A percentile compares a stretch with the other conserved stretches of the same genome.
phyloP scores from a whole-genome alignment of 1,140 invertebrate species.

The Caerostris extrusa region DNA sequence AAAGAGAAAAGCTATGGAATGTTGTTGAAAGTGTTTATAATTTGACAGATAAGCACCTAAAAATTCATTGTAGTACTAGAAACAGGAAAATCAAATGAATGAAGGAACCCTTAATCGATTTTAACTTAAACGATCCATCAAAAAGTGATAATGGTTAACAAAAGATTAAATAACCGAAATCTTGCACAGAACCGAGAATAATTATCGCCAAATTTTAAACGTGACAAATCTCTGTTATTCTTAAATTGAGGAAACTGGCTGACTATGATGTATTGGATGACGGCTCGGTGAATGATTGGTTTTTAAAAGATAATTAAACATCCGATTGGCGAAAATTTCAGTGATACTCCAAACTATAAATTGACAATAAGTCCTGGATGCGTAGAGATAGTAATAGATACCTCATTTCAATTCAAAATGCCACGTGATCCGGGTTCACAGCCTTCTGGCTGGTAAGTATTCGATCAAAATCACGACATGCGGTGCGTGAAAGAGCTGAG shows the following conservation, averaged over 20 bases:
- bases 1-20: not conserved
- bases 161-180: not conserved
- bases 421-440: conserved; percentile 24
- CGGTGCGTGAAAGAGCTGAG: not conserved
- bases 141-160: not conserved
- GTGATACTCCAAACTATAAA: not conserved
- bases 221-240: not conserved
- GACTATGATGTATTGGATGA: not conserved
- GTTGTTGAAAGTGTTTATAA: not conserved
- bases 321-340: not conserved
- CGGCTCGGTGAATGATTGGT: not conserved
- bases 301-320: conserved; percentile 15
- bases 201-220: not conserved
- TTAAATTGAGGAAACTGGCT: not conserved
- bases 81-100: not conserved
- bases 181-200: not conserved
- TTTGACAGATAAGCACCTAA: not conserved
- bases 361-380: not conserved
- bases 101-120: not conserved
- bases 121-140: not conserved
- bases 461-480: conserved; percentile 31
- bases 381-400: not conserved
- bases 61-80: not conserved
- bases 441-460: not conserved
- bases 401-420: not conserved